Percentiles rank a stretch among this genome's conserved stretches.
Evolutionary conservation across 1,140 invertebrate genomes (phyloP).

Genomic region (Drosophila orena): DNA sequence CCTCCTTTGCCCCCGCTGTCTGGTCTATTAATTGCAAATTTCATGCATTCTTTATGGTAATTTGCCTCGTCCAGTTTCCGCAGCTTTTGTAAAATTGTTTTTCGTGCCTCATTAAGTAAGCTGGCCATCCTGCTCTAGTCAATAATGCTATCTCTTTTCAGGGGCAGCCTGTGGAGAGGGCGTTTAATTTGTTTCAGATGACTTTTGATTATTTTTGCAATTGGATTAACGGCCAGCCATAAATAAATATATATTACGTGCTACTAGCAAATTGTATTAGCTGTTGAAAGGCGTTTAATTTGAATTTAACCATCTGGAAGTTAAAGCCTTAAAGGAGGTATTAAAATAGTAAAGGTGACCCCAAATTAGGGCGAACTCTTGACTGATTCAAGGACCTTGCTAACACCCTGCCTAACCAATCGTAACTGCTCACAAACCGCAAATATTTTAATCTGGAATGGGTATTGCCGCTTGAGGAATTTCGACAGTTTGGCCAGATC

Average conservation of each 20-base stretch:
- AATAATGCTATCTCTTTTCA: conserved; percentile 20
- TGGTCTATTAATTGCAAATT: conserved; percentile 59
- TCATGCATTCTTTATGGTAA: conserved; percentile 72
- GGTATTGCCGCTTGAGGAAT: conserved; percentile 40
- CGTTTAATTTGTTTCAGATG: conserved; percentile 57
- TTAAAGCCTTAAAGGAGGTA: conserved; percentile 28
- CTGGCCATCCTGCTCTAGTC: neutral
- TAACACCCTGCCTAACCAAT: conserved; percentile 20
- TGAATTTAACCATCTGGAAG: conserved; percentile 44
- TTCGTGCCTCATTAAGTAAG: conserved; percentile 65
- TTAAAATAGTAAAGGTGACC: conserved; percentile 7
- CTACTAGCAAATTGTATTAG: conserved; percentile 51
- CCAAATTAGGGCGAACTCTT: neutral
- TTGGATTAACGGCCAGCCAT: conserved; percentile 51
- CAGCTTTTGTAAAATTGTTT: conserved; percentile 70
- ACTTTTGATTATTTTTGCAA: conserved; percentile 66
- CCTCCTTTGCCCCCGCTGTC: conserved; percentile 8
- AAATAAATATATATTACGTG: conserved; percentile 66
- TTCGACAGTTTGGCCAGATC: conserved; percentile 38
- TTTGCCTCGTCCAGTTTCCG: conserved; percentile 45
- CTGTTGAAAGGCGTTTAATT: conserved; percentile 57
- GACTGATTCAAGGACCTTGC: conserved; percentile 1
- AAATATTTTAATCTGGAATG: conserved; percentile 52
- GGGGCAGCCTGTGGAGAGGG: conserved; percentile 14
- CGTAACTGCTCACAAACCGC: conserved; percentile 38